phyloP scores from a whole-genome alignment of 2,113 vertebrate species.

The Ammodytes marinus region DNA sequence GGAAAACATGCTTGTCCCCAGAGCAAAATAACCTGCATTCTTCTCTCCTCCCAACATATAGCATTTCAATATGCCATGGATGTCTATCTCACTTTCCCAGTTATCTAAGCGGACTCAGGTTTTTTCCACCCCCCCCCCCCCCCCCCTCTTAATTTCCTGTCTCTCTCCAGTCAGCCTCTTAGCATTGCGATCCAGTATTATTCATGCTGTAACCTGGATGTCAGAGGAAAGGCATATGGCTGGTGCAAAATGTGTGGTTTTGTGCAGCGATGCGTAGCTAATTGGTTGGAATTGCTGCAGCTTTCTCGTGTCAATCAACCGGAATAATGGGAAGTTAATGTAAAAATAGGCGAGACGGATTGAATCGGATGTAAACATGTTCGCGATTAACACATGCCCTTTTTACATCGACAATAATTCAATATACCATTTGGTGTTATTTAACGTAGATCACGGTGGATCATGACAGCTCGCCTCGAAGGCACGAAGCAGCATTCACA shows the following conservation, averaged over 20 bases:
- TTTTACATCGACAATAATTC: constrained; percentile 56
- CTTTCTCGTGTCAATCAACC: constrained; percentile 54
- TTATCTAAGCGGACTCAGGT: constrained; percentile 39
- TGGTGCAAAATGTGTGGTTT: constrained; percentile 31
- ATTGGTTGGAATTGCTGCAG: constrained; percentile 38
- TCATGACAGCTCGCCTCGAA: constrained; percentile 10
- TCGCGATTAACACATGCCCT: constrained; percentile 43
- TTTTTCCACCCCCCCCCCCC: neutral
- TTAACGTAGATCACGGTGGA: constrained; percentile 21
- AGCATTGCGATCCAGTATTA: constrained; percentile 5
- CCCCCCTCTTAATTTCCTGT: neutral
- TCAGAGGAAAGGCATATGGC: constrained; percentile 31
- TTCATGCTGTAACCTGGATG: constrained; percentile 24
- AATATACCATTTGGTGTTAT: constrained; percentile 30
- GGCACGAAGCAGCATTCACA: neutral
- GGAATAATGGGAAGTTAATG: constrained; percentile 59
- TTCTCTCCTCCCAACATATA: constrained; percentile 30
- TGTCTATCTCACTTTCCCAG: constrained; percentile 40
- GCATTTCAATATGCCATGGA: constrained; percentile 44
- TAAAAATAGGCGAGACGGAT: constrained; percentile 53
- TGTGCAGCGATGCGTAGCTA: constrained; percentile 37
- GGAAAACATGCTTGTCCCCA: constrained; percentile 35
- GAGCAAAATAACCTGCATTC: constrained; percentile 62
- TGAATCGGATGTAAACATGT: constrained; percentile 57
- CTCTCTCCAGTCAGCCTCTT: constrained; percentile 16